Evolutionary conservation across 2,113 vertebrate species (phyloP), one percentile per base, ranked within the genome.

Genomic region (Oncorhynchus masou): DNA sequence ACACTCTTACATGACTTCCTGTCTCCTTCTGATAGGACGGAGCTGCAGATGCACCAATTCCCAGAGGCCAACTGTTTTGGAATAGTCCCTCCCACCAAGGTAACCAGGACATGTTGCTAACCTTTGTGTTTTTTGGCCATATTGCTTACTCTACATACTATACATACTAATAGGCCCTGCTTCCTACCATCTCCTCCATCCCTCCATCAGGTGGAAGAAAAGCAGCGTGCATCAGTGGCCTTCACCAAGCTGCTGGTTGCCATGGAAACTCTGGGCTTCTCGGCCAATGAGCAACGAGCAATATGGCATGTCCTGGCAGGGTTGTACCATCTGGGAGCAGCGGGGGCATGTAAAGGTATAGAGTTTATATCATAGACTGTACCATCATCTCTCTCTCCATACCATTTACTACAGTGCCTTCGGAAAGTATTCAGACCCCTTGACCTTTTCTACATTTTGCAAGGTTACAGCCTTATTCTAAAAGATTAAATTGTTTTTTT

Each of bases 261-360:
- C 91, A 95, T 99, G 97, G 94, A 91, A 83, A 93, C 75, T 0
- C 90, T 99, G 89, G 94, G 93, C 73, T 92, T 99, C 91, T 86
- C 82, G 0, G 51, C 80, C 0, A 77, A 92, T 0, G 96, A 99
- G 89, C 97, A 95, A 91, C 87, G 54, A 0, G 96, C 95, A 0
- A 74, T 97, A 60, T 99, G 97, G 97, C 92, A 93, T 0, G 79
- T 99, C 66, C 75, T 99, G 86, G 97, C 97, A 0, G 93, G 88
- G 24, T 96, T 99, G 78, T 98, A 95, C 87, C 98, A 99, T 87
- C 94, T 99, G 25, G 97, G 98, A 12, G 94, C 86, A 0, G 97
- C 98, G 0, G 97, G 98, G 0, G 94, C 94, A 15, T 97, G 96
- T 70, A 97, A 92, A 98, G 98, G 97, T 99, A 90, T 54, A 80